phyloP scores from a whole-genome alignment of 2,113 vertebrate species.

The Psephotus haematonotus region DNA sequence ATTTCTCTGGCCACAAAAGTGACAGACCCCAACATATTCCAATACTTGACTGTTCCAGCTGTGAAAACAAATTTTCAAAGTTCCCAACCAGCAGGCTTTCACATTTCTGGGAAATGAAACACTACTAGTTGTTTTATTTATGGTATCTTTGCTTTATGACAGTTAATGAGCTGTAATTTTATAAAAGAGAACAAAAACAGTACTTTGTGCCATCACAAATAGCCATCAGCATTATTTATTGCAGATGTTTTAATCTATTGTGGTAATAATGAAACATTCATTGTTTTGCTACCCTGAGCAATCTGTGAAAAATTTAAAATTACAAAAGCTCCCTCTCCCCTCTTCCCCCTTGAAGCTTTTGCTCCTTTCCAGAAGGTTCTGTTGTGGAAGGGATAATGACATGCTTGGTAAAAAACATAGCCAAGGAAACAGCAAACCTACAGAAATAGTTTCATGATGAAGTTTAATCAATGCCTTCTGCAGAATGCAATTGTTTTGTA shows the following conservation, averaged over 20 bases:
- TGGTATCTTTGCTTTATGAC: slow-evolving; percentile 58
- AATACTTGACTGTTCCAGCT: slow-evolving; percentile 61
- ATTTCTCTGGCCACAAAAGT: slow-evolving; percentile 19
- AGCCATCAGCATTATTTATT: slow-evolving; percentile 71
- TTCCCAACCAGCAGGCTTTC: slow-evolving; percentile 67
- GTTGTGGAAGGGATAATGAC: not conserved
- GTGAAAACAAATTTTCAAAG: slow-evolving; percentile 70
- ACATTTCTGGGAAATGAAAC: slow-evolving; percentile 72
- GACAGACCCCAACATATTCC: slow-evolving; percentile 45
- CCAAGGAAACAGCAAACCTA: slow-evolving; percentile 18
- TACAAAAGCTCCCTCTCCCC: not conserved
- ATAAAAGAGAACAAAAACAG: slow-evolving; percentile 67
- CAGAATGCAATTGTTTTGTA: not conserved
- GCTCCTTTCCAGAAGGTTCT: slow-evolving; percentile 55
- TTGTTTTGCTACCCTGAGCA: slow-evolving; percentile 70
- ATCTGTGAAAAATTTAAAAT: slow-evolving; percentile 68
- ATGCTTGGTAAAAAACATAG: not conserved
- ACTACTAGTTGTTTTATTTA: slow-evolving; percentile 69
- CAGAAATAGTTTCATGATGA: slow-evolving; percentile 38
- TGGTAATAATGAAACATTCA: slow-evolving; percentile 66
- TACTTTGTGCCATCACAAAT: slow-evolving; percentile 67
- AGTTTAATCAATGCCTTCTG: slow-evolving; percentile 14
- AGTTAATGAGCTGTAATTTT: slow-evolving; percentile 66
- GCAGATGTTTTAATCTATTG: slow-evolving; percentile 73
- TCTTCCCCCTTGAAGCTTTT: not conserved